Evolutionary conservation across 2,113 vertebrate species (phyloP), one percentile per base, ranked within the genome.

Genomic region (Nibea albiflora): DNA sequence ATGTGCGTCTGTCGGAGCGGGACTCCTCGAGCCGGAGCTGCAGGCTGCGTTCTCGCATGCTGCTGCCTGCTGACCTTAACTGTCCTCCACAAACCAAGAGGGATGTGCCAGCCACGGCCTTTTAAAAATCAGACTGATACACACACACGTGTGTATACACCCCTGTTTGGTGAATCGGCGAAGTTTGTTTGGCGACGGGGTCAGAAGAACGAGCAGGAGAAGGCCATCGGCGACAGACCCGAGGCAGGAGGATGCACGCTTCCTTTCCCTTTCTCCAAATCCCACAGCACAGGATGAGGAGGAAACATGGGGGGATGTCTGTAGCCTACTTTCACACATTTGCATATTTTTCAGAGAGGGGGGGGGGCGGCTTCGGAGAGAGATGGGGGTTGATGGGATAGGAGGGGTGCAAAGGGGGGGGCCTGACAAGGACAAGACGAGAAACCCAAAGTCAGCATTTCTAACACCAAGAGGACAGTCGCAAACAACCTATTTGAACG

Each of bases 311-410:
- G 52, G 66, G 50, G 58, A 46, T 46, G 71, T 54, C 76, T 70
- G 56, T 58, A 86, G 67, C 85, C 80, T 86, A 86, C 71, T 79
- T 86, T 86, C 71, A 64, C 26, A 31, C n/a, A 86, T 86, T 86
- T 56, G 75, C 85, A 86, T 86, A 66, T 86, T 65, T 67, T 82
- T 54, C 65, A 53, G 28, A 57, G 58, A 20, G 60, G 31, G 31
- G 31, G 44, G 16, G 61, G 78, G 31, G 49, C 57, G 16, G 71
- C 28, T 80, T 49, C 2, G n/a, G n/a, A 20, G 20, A 11, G 24
- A 10, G 26, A 1, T 50, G 31, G 26, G 28, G 46, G 60, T 8
- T 50, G 70, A 52, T 44, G 57, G 49, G 56, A 4, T 20, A 6
- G 35, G 35, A 42, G 50, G 10, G 2, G 26, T n/a, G n/a, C 4